Percentiles rank a stretch among this genome's conserved stretches.
Evolutionary conservation across 92 coral and sea anemone species (phyloP).

Genomic region (Ricordea florida): DNA sequence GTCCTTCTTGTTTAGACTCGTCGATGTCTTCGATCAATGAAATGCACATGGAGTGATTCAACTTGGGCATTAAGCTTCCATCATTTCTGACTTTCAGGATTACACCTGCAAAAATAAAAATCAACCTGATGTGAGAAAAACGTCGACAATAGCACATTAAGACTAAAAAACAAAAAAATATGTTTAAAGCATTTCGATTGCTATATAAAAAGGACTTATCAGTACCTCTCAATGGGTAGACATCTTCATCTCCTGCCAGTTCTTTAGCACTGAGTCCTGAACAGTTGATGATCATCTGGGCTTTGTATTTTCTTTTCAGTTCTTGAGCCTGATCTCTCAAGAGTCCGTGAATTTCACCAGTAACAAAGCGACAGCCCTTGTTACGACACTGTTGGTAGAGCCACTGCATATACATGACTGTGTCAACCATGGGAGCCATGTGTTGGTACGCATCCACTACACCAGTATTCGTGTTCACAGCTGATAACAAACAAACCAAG

Average conservation of each 20-base stretch:
- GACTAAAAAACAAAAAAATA: too few species aligned
- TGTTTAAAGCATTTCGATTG: too few species aligned
- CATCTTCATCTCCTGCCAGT: constrained; percentile 51
- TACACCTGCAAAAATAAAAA: not conserved
- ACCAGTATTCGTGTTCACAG: constrained; percentile 13
- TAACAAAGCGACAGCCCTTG: constrained; percentile 38
- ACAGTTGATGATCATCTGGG: constrained; percentile 41
- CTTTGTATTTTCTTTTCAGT: constrained; percentile 35
- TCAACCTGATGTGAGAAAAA: not conserved
- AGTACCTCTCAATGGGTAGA: constrained; percentile 49
- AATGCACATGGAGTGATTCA: constrained; percentile 18
- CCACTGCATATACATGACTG: constrained; percentile 47
- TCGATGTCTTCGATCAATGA: not conserved
- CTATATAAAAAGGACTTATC: too few species aligned
- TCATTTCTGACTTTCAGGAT: constrained; percentile 23
- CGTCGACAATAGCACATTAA: not conserved
- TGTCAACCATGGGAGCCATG: constrained; percentile 45
- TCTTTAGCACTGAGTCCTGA: constrained; percentile 52
- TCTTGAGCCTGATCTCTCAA: constrained; percentile 35
- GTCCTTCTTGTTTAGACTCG: constrained; percentile 18
- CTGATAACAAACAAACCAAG: not conserved
- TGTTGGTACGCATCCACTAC: constrained; percentile 38
- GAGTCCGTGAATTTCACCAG: constrained; percentile 26
- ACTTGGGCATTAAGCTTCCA: constrained; percentile 18
- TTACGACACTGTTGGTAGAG: constrained; percentile 47